Percentiles rank a stretch among this genome's conserved stretches.
phyloP scores from a whole-genome alignment of 1,140 invertebrate genomes.

The Pectinophora gossypiella region DNA sequence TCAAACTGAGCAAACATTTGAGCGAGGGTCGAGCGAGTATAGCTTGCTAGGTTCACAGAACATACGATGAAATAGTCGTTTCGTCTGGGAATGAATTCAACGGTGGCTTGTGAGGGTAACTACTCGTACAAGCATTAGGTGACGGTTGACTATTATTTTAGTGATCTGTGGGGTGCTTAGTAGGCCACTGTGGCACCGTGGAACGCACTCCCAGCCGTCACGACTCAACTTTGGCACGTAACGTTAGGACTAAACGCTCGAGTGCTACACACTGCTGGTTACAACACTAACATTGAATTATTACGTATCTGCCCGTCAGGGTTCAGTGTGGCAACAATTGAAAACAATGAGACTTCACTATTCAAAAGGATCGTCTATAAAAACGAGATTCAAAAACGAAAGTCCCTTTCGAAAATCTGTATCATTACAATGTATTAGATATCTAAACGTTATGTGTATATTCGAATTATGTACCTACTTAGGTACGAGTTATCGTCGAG shows the following conservation, averaged over 20 bases:
- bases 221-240: background rate
- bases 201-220: too few species aligned
- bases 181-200: too few species aligned
- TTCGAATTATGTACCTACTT: conserved; percentile 15
- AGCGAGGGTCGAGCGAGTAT: background rate
- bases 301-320: conserved; percentile 21
- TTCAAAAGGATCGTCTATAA: background rate
- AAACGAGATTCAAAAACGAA: conserved; percentile 27
- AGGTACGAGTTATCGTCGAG: background rate
- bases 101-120: too few species aligned
- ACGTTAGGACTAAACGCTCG: background rate
- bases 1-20: background rate
- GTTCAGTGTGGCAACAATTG: conserved; percentile 9
- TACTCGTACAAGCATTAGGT: too few species aligned
- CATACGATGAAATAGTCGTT: too few species aligned
- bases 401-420: conserved; percentile 23
- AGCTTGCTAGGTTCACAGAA: too few species aligned
- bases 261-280: conserved; percentile 22
- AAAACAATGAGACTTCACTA: background rate
- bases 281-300: conserved; percentile 30
- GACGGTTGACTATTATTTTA: too few species aligned
- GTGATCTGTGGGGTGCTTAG: too few species aligned
- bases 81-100: too few species aligned
- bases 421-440: conserved; percentile 24
- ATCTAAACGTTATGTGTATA: conserved; percentile 26